Conservation (phyloP, 2,113 vertebrate species). For the Heterocephalus glaber region DNA sequence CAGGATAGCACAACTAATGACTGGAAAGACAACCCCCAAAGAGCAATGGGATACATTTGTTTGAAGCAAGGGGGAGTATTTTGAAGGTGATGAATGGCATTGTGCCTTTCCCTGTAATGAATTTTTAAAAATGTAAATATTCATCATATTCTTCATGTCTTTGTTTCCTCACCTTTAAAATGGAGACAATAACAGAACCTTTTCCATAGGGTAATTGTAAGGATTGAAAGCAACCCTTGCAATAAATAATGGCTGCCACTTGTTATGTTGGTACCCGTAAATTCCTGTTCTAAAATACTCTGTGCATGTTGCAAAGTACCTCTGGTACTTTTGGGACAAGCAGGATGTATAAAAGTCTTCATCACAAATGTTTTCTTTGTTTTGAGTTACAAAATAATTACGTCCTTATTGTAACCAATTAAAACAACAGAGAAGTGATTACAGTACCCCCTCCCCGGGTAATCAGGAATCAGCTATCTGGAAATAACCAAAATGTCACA, state of each 20-base stretch:
- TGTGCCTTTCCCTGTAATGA: neutral
- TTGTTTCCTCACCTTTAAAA: neutral
- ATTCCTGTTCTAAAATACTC: neutral
- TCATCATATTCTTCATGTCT: neutral
- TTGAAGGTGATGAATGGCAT: neutral
- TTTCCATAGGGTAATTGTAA: neutral
- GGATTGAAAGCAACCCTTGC: neutral
- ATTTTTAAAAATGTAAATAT: neutral
- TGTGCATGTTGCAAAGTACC: neutral
- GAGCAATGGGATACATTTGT: neutral
- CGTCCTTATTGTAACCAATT: neutral
- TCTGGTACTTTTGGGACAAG: neutral
- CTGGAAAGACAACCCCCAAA: neutral
- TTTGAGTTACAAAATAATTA: slow-evolving; percentile 3
- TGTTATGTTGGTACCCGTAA: neutral
- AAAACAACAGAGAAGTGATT: neutral
- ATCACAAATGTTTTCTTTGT: slow-evolving; percentile 17
- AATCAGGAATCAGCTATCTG: neutral
- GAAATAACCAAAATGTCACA: neutral
- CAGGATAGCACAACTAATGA: neutral
- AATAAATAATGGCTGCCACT: neutral
- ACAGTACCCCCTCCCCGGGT: neutral
- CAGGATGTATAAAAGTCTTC: neutral
- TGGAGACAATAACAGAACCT: neutral
- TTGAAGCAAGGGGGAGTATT: neutral